A percentile compares a stretch with the other conserved stretches of the same genome.
Conservation (phyloP, 1,140 invertebrate species). For the Drosophila santomea region DNA sequence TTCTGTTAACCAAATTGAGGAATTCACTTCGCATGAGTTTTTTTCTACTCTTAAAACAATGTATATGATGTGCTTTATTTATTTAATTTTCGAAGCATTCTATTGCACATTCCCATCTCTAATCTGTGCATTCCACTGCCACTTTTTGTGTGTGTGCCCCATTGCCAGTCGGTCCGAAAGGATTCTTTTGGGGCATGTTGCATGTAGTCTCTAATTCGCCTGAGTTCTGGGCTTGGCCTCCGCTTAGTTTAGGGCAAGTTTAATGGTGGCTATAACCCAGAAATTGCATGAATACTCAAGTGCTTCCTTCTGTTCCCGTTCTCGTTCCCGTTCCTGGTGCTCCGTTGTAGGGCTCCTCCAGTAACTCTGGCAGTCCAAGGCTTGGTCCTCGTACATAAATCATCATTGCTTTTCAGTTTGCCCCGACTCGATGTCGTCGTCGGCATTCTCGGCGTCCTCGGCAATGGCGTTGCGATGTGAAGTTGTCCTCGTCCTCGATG, state of each 20-base stretch:
- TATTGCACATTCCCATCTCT: conserved; percentile 17
- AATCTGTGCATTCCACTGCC: conserved; percentile 27
- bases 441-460: conserved; percentile 18
- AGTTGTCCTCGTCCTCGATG: conserved; percentile 56
- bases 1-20: background rate
- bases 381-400: conserved; percentile 77
- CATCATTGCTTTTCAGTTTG: conserved; percentile 80
- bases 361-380: conserved; percentile 46
- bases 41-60: background rate
- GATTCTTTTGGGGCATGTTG: conserved; percentile 3
- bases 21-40: background rate
- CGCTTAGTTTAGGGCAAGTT: conserved; percentile 74
- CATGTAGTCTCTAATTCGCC: conserved; percentile 1
- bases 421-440: conserved; percentile 38
- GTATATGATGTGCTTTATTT: conserved; percentile 1
- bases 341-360: conserved; percentile 1
- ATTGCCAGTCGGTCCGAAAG: background rate
- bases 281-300: conserved; percentile 81
- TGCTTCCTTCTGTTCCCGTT: conserved; percentile 38
- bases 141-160: conserved; percentile 13
- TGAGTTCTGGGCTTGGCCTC: conserved; percentile 13
- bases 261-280: conserved; percentile 79
- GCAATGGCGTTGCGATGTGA: conserved; percentile 31
- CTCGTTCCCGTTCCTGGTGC: background rate
- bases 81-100: conserved; percentile 19